These are phyloP conservation scores for Biston stratarius DNA, from an alignment of 2,888 invertebrate species.

Conservation along the genomic window DNA sequence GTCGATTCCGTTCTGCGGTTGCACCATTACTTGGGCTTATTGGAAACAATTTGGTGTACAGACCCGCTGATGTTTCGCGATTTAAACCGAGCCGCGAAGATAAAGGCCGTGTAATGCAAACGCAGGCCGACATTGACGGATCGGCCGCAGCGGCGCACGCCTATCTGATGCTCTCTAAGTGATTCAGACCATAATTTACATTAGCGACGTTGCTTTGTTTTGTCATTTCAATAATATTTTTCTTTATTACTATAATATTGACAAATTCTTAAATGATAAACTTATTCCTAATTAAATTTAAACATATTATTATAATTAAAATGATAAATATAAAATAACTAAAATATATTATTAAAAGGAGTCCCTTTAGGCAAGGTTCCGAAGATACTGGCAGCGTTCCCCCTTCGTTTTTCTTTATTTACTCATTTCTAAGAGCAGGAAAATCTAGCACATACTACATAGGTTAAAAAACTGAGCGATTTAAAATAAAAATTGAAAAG, in stretches of 20 bases:
- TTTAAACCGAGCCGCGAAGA: conserved; percentile 78
- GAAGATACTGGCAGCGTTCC: too few species aligned
- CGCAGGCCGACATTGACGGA: conserved; percentile 83
- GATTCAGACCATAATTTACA: conserved; percentile 83
- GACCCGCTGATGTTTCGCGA: conserved; percentile 80
- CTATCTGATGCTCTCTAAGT: conserved; percentile 85
- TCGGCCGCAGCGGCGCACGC: conserved; percentile 80
- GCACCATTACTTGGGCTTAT: conserved; percentile 80
- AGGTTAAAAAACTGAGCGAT: background rate
- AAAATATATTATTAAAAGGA: too few species aligned
- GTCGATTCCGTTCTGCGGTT: conserved; percentile 65
- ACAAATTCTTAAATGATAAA: too few species aligned
- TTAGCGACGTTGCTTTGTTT: conserved; percentile 79
- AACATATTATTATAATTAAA: too few species aligned
- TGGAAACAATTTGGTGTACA: conserved; percentile 86
- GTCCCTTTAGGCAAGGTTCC: too few species aligned
- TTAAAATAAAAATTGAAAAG: conserved; percentile 17
- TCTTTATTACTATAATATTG: too few species aligned
- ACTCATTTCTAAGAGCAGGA: conserved; percentile 45
- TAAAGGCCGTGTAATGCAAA: conserved; percentile 85
- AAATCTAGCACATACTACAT: background rate
- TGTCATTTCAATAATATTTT: conserved; percentile 75
- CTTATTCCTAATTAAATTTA: too few species aligned
- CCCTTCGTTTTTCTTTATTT: conserved; percentile 74
- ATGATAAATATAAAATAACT: too few species aligned